Evolutionary conservation across 2,888 invertebrate genomes (phyloP), one percentile per base, ranked within the genome.

Genomic region (Carcina quercana): DNA sequence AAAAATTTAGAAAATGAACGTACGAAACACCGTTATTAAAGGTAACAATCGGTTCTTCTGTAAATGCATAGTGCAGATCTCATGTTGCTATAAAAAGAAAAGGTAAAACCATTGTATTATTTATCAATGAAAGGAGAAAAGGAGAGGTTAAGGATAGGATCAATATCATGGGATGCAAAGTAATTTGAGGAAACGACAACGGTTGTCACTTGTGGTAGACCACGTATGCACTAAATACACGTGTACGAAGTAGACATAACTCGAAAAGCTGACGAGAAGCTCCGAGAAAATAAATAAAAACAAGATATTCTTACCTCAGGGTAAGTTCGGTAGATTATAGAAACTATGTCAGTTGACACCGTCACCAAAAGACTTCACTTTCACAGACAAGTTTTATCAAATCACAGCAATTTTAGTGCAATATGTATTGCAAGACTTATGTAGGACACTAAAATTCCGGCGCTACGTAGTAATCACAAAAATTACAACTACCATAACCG

Each of bases 401-500:
- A 57, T 36, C 55, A 59, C 56, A 59, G 47, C 39, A 60, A 37
- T 44, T 54, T 45, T 46, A 48, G 27, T 43, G 48, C 41, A 49
- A 52, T 42, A 43, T 47, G 44, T 51, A 43, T 43, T 42, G 35
- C 35, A 45, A 45, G 37, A 37, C 40, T 43, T 39, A 61, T 53
- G 33, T 56, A 39, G 35, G 42, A 60, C 68, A 72, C 71, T 63
- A 49, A 55, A 62, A 42, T 41, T 69, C 76, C 82, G 80, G 76
- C 51, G 54, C 47, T 35, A 41, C 46, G 71, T 68, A 82, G 74
- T 75, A 69, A 73, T 69, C 47, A 54, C 55, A 62, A 59, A 47
- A 52, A 49, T 69, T 65, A 64, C 78, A 66, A 78, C 79, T 69
- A 73, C 69, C 30, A 47, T 28, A 33, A 58, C 74, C 78, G 71